Conservation (phyloP, 2,888 invertebrate species). For the Agriopis leucophaearia region DNA sequence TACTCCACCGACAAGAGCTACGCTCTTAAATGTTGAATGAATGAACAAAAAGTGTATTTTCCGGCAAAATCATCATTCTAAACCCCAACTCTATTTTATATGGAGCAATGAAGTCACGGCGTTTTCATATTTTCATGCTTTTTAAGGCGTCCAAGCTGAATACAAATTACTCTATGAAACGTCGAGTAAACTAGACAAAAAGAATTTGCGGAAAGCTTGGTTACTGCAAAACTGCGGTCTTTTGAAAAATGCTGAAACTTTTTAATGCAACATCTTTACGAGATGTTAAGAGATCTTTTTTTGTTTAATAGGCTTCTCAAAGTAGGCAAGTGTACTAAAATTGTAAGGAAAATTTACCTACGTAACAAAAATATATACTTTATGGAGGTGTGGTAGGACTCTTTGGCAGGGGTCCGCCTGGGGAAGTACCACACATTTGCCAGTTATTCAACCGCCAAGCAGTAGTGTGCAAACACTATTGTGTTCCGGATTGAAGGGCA, state of each 20-base stretch:
- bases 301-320: constrained; percentile 2
- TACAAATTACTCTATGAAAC: constrained; percentile 64
- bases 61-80: constrained; percentile 23
- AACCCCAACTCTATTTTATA: constrained; percentile 40
- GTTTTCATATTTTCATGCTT: constrained; percentile 66
- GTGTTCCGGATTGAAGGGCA: too few species aligned
- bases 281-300: constrained; percentile 5
- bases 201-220: constrained; percentile 43
- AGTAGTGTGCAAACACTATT: too few species aligned
- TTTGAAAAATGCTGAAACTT: constrained; percentile 13
- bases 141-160: constrained; percentile 58
- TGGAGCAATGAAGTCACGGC: constrained; percentile 57
- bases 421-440: too few species aligned
- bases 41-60: not conserved
- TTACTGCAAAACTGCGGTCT: constrained; percentile 9
- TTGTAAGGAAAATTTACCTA: not conserved
- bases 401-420: too few species aligned
- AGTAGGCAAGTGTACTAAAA: not conserved
- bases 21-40: too few species aligned
- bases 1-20: too few species aligned
- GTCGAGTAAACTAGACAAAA: constrained; percentile 36
- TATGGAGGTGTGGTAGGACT: not conserved
- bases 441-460: too few species aligned
- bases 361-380: not conserved
- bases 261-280: constrained; percentile 12